Evolutionary conservation across 1,140 invertebrate species (phyloP).

Genomic region (Eriocheir sinensis): DNA sequence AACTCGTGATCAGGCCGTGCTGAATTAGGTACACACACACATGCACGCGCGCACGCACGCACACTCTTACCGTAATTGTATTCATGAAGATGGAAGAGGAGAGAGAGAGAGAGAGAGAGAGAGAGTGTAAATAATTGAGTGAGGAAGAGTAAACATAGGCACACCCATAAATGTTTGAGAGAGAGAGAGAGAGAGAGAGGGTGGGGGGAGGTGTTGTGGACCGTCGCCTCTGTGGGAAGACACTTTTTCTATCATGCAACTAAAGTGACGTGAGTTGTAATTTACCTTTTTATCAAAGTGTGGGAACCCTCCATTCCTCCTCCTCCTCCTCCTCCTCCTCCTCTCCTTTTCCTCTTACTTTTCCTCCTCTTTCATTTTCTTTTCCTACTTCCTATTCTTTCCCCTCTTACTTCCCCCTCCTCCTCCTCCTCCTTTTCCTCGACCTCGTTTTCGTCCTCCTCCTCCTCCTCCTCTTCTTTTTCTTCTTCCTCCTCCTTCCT

Average conservation of each 20-base stretch:
- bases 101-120: background rate
- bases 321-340: background rate
- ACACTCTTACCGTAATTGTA: constrained; percentile 46
- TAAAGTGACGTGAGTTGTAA: background rate
- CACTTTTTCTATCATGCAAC: background rate
- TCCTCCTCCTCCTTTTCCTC: too few relatives aligned
- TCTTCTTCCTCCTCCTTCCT: too few relatives aligned
- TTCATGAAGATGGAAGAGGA: constrained; percentile 42
- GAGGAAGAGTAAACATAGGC: background rate
- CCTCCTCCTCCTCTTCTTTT: too few relatives aligned
- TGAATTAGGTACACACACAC: constrained; percentile 29
- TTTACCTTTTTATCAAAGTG: background rate
- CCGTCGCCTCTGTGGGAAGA: background rate
- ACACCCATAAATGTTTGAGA: background rate
- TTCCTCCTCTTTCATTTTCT: too few relatives aligned
- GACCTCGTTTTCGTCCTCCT: too few relatives aligned
- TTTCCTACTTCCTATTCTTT: too few relatives aligned
- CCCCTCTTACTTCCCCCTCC: too few relatives aligned
- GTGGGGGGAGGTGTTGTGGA: background rate
- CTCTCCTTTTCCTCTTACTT: background rate
- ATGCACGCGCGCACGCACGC: background rate
- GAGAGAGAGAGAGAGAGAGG: constrained; percentile 21
- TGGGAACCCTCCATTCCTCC: background rate
- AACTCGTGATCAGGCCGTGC: too few relatives aligned
- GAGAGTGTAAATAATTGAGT: background rate